phyloP scores from a whole-genome alignment of 2,797 vertebrate species.

The Mormyrus proboscirostris region DNA sequence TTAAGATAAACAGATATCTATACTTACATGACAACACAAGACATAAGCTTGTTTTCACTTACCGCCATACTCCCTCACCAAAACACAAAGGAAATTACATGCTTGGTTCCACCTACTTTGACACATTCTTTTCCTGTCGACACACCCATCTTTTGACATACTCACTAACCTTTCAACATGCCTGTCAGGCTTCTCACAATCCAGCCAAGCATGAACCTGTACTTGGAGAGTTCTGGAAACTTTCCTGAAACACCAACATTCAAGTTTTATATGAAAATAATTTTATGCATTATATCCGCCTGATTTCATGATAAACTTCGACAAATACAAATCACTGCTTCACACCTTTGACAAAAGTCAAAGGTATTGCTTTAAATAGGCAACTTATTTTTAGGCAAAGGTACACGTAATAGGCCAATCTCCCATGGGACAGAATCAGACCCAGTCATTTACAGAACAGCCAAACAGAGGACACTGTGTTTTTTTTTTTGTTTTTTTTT shows the following conservation, averaged over 20 bases:
- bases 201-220: background rate
- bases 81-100: background rate
- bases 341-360: background rate
- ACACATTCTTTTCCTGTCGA: background rate
- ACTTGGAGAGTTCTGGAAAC: background rate
- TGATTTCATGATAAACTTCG: slow-evolving; percentile 37
- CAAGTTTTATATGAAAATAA: slow-evolving; percentile 58
- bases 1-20: background rate
- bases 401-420: slow-evolving; percentile 30
- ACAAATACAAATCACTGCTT: background rate
- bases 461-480: slow-evolving; percentile 32
- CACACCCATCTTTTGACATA: background rate
- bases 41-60: background rate
- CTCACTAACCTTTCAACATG: background rate
- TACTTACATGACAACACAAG: background rate
- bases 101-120: background rate
- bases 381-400: slow-evolving; percentile 30
- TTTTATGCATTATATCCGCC: slow-evolving; percentile 39
- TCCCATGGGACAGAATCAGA: slow-evolving; percentile 29
- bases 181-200: background rate
- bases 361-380: background rate
- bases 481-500: background rate
- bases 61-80: background rate
- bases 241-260: background rate
- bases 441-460: slow-evolving; percentile 33